A percentile compares a stretch with the other conserved stretches of the same genome.
Conservation (phyloP, 1,140 invertebrate genomes). For the Harpegnathos saltator region DNA sequence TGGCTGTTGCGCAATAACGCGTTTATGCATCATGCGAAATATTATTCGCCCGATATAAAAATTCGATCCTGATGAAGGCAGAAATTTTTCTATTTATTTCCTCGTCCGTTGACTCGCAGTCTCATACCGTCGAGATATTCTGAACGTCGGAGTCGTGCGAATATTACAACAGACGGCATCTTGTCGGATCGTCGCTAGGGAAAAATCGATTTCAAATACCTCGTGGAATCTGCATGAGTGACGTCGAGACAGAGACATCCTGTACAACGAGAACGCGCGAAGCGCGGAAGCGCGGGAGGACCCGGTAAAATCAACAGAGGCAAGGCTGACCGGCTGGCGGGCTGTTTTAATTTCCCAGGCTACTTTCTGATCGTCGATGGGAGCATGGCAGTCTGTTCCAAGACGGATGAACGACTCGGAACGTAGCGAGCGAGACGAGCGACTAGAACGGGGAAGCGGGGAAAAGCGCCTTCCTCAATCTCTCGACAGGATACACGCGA, state of each 20-base stretch:
- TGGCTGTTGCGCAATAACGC: not conserved
- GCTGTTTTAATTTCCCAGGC: constrained; percentile 83
- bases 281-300: constrained; percentile 65
- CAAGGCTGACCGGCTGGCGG: constrained; percentile 78
- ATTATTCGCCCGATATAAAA: too few species aligned
- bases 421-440: constrained; percentile 25
- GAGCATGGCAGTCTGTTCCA: constrained; percentile 63
- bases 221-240: constrained; percentile 47
- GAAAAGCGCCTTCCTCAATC: not conserved
- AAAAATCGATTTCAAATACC: constrained; percentile 25
- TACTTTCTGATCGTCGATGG: constrained; percentile 71
- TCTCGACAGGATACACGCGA: constrained; percentile 2
- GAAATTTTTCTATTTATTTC: not conserved
- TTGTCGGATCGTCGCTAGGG: not conserved
- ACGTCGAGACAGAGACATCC: constrained; percentile 25
- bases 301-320: constrained; percentile 80
- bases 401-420: constrained; percentile 74
- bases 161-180: not conserved
- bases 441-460: not conserved
- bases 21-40: not conserved
- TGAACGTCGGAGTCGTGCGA: constrained; percentile 1
- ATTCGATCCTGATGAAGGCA: not conserved
- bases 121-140: not conserved
- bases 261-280: constrained; percentile 28
- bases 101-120: not conserved